Conservation (phyloP, 2,888 invertebrate genomes). For the Cephus runcator region DNA sequence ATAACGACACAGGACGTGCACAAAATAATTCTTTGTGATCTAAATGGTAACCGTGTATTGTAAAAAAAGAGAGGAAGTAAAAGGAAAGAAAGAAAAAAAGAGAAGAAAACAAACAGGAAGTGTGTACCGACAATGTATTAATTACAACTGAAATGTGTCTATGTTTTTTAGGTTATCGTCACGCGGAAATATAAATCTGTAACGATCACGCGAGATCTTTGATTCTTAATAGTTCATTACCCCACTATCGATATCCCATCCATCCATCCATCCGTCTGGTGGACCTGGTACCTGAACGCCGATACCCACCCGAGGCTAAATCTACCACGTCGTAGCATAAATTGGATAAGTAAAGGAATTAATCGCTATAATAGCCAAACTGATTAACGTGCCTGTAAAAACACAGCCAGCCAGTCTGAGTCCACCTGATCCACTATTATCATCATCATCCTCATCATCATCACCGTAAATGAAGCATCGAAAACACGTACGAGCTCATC, state of each 20-base stretch:
- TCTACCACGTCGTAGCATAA: too few relatives aligned
- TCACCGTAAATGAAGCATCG: not conserved
- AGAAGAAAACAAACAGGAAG: not conserved
- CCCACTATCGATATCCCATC: too few relatives aligned
- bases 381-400: too few relatives aligned
- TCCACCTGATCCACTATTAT: too few relatives aligned
- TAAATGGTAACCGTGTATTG: conserved; percentile 23
- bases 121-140: not conserved
- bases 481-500: conserved; percentile 13
- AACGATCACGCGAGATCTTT: not conserved
- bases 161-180: conserved; percentile 38
- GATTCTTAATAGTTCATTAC: too few relatives aligned
- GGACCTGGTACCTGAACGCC: too few relatives aligned
- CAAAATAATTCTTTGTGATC: conserved; percentile 38
- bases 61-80: conserved; percentile 11
- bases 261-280: too few relatives aligned
- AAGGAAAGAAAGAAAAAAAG: not conserved
- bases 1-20: conserved; percentile 49
- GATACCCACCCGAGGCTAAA: too few relatives aligned
- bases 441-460: too few relatives aligned
- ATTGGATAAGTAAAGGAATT: too few relatives aligned
- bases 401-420: too few relatives aligned
- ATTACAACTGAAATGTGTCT: conserved; percentile 31
- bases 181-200: conserved; percentile 30
- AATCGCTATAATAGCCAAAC: too few relatives aligned